phyloP scores from a whole-genome alignment of 2,888 invertebrate species.

The Cistogaster globosa region DNA sequence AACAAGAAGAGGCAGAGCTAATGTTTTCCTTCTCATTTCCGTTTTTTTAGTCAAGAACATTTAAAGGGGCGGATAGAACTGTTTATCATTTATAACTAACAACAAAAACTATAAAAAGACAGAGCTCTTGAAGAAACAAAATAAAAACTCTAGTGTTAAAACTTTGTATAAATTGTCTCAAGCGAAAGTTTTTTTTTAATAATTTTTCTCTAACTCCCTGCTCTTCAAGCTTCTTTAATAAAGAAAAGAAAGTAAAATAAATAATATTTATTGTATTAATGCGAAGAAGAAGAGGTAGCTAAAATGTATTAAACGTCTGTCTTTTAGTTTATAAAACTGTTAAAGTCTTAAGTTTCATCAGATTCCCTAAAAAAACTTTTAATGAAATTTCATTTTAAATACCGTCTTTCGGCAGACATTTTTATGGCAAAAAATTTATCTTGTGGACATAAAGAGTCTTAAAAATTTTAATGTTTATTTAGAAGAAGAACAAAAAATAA shows the following conservation, averaged over 20 bases:
- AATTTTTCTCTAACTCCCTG: not conserved
- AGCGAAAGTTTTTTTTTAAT: constrained; percentile 18
- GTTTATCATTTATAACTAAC: constrained; percentile 62
- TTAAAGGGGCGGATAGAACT: constrained; percentile 60
- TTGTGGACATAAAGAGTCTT: not conserved
- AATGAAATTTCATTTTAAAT: not conserved
- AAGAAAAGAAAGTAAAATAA: not conserved
- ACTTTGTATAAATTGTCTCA: constrained; percentile 49
- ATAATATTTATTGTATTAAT: not conserved
- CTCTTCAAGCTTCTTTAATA: not conserved
- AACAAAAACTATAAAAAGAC: not conserved
- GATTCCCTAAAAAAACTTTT: not conserved
- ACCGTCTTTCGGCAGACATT: not conserved
- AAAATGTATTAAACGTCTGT: not conserved
- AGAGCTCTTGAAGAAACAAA: not conserved
- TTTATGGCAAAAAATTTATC: not conserved
- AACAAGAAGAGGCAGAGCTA: constrained; percentile 12
- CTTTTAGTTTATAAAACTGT: not conserved
- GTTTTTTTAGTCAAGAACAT: constrained; percentile 52
- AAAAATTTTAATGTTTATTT: too few species aligned
- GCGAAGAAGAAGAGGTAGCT: too few species aligned
- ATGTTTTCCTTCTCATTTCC: constrained; percentile 44
- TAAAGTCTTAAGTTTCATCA: not conserved
- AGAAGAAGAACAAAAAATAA: too few species aligned
- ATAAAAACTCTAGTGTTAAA: constrained; percentile 23